These are phyloP conservation scores for Macrotis lagotis DNA, from an alignment of 2,113 vertebrate species.

Conservation along the genomic window DNA sequence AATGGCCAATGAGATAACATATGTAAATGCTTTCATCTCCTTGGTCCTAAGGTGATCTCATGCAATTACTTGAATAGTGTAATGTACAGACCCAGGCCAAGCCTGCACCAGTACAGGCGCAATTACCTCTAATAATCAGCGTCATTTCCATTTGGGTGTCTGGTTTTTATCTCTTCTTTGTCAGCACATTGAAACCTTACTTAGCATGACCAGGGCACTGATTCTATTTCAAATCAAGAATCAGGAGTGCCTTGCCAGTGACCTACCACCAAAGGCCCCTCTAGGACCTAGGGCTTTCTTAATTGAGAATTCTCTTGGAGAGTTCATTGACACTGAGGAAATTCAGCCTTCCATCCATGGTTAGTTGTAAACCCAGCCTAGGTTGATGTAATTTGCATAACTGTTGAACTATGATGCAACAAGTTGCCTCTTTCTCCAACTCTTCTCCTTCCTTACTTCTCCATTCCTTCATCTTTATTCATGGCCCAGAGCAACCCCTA, in stretches of 20 bases:
- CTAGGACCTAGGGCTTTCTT: not conserved
- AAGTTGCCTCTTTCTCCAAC: not conserved
- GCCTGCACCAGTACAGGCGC: not conserved
- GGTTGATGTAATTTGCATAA: not conserved
- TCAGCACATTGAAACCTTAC: not conserved
- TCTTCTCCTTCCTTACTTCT: not conserved
- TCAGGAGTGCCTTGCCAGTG: not conserved
- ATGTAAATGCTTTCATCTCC: not conserved
- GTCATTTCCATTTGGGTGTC: not conserved
- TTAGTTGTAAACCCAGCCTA: not conserved
- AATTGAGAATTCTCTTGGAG: not conserved
- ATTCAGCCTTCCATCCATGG: not conserved
- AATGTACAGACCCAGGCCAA: not conserved
- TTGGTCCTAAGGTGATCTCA: not conserved
- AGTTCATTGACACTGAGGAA: not conserved
- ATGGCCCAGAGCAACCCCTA: not conserved
- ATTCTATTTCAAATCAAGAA: not conserved
- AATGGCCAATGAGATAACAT: not conserved
- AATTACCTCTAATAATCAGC: not conserved
- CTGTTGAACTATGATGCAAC: not conserved
- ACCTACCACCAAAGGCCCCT: not conserved
- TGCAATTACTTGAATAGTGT: not conserved
- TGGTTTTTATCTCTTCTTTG: not conserved
- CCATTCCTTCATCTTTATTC: not conserved
- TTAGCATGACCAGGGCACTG: not conserved